Evolutionary conservation across 2,113 vertebrate species (phyloP).

Genomic region (Indicator maculatus): DNA sequence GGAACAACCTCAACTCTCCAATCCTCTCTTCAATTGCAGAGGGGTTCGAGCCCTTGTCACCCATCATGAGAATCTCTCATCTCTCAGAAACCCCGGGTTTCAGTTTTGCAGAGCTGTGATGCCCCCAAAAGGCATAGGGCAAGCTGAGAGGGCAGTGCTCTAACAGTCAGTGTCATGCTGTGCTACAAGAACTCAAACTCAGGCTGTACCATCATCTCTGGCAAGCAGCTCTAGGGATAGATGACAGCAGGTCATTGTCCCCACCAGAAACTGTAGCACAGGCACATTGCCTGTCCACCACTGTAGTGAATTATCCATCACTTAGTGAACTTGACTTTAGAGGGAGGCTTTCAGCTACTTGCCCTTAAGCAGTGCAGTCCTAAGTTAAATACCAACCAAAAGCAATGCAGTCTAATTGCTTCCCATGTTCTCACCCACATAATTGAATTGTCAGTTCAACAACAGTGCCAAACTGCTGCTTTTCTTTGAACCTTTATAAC

Average conservation of each 20-base stretch:
- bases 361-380: neutral
- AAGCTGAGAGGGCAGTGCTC: neutral
- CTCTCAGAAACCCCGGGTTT: neutral
- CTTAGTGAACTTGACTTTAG: rapidly evolving
- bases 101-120: neutral
- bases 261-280: rapidly evolving
- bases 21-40: neutral
- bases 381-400: neutral
- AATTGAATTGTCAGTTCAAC: rapidly evolving
- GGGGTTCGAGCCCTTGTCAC: neutral
- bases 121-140: neutral
- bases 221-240: neutral
- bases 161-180: neutral
- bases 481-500: neutral
- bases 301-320: too few relatives aligned
- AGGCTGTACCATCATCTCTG: neutral
- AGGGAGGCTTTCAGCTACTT: too few relatives aligned
- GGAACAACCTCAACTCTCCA: neutral
- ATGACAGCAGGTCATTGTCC: neutral
- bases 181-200: neutral
- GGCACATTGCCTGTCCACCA: rapidly evolving
- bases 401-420: rapidly evolving
- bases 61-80: neutral
- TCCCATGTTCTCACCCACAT: rapidly evolving
- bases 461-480: neutral